These are phyloP conservation scores for Drosophila eohydei DNA, from an alignment of 2,888 invertebrate genomes.

Conservation along the genomic window DNA sequence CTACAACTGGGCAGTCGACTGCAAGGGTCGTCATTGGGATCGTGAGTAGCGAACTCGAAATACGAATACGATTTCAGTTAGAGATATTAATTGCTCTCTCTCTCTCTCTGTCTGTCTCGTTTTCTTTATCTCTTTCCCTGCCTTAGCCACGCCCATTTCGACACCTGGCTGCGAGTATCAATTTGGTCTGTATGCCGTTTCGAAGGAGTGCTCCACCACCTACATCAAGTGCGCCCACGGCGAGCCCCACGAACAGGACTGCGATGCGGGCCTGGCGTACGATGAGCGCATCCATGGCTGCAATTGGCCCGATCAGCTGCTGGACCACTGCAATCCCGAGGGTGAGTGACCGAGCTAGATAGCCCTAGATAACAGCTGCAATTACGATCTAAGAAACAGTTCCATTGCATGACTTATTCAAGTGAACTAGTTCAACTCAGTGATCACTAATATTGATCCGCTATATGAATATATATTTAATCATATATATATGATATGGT, in stretches of 20 bases:
- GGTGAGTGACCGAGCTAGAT: constrained; percentile 85
- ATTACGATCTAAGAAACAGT: neutral
- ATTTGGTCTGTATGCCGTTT: constrained; percentile 94
- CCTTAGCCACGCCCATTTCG: constrained; percentile 91
- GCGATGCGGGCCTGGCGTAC: constrained; percentile 94
- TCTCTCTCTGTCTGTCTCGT: neutral
- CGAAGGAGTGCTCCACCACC: constrained; percentile 92
- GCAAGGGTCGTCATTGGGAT: constrained; percentile 92
- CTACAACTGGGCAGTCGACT: constrained; percentile 96
- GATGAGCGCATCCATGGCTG: constrained; percentile 94
- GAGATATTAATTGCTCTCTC: too few relatives aligned
- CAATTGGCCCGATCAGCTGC: constrained; percentile 96
- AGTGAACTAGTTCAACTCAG: neutral
- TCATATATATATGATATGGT: too few relatives aligned
- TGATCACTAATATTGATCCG: neutral
- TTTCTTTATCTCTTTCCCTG: constrained; percentile 56
- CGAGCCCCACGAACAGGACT: constrained; percentile 91
- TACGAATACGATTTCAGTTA: neutral
- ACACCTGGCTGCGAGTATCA: constrained; percentile 94
- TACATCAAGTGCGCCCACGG: constrained; percentile 95
- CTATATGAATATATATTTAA: too few relatives aligned
- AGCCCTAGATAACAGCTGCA: neutral
- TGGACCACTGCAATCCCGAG: constrained; percentile 95
- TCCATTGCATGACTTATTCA: neutral
- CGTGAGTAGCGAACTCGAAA: constrained; percentile 86